phyloP scores from a whole-genome alignment of 1,140 invertebrate species.

The Drosophila tsacasi region DNA sequence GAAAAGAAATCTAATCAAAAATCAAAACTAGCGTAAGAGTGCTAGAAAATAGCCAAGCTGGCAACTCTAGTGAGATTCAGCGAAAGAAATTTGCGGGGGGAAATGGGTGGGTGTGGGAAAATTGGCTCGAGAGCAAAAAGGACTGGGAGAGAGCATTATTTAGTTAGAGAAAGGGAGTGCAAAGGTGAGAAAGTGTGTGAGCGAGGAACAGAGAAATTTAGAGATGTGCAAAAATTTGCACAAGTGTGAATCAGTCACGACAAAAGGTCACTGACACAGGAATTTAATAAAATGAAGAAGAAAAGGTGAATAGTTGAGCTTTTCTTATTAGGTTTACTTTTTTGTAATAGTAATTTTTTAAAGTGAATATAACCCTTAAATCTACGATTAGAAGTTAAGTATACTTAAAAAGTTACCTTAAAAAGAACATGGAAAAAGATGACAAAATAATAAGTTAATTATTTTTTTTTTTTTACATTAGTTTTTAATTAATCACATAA shows the following conservation, averaged over 20 bases:
- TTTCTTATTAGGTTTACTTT: too few relatives aligned
- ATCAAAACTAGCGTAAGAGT: too few relatives aligned
- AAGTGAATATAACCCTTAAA: too few relatives aligned
- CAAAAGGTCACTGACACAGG: slow-evolving; percentile 17
- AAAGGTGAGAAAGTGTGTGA: background rate
- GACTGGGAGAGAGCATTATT: slow-evolving; percentile 2
- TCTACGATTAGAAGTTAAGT: background rate
- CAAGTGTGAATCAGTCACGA: slow-evolving; percentile 33
- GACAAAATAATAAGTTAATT: background rate
- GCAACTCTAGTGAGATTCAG: background rate
- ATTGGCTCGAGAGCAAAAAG: slow-evolving; percentile 1
- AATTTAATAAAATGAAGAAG: background rate
- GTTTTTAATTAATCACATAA: background rate
- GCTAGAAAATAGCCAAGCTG: background rate
- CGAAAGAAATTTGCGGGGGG: background rate
- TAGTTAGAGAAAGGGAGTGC: background rate
- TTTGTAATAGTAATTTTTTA: too few relatives aligned
- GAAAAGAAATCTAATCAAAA: background rate
- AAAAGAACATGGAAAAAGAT: background rate
- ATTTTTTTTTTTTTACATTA: background rate
- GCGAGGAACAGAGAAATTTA: background rate
- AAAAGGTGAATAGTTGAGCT: too few relatives aligned
- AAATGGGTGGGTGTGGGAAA: background rate
- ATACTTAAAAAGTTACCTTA: background rate
- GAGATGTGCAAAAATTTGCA: slow-evolving; percentile 35